These are phyloP conservation scores for Blastobasis adustella DNA, from an alignment of 2,888 invertebrate species.

Conservation along the genomic window DNA sequence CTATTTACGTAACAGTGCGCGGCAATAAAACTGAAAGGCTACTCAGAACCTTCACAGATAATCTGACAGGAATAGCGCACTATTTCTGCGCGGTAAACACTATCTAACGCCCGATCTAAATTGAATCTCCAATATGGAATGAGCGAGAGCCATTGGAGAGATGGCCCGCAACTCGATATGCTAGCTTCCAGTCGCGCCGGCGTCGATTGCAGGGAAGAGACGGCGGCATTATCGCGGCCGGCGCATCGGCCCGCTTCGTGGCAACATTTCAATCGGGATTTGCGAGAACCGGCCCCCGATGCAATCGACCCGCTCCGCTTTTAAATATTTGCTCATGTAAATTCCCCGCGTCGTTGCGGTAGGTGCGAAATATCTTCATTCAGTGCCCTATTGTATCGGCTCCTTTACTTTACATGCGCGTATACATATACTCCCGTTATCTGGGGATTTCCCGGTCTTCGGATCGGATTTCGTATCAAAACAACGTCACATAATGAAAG, in stretches of 20 bases:
- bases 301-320: conserved; percentile 22
- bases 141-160: conserved; percentile 41
- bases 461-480: too few relatives aligned
- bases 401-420: too few relatives aligned
- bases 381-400: too few relatives aligned
- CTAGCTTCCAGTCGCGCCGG: too few relatives aligned
- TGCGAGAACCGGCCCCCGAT: conserved; percentile 47
- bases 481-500: too few relatives aligned
- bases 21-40: conserved; percentile 22
- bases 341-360: background rate
- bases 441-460: too few relatives aligned
- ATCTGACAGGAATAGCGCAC: conserved; percentile 36
- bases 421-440: too few relatives aligned
- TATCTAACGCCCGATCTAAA: conserved; percentile 55
- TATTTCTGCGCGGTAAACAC: conserved; percentile 35
- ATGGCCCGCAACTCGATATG: conserved; percentile 39
- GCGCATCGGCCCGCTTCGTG: conserved; percentile 20
- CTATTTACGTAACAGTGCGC: conserved; percentile 16
- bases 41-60: conserved; percentile 26
- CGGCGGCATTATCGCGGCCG: conserved; percentile 28
- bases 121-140: conserved; percentile 52
- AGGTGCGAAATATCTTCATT: too few relatives aligned
- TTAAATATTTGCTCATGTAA: conserved; percentile 10
- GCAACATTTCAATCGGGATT: conserved; percentile 60
- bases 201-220: conserved; percentile 33